Evolutionary conservation across 2,113 vertebrate species (phyloP).

Genomic region (Corydoras sp.): DNA sequence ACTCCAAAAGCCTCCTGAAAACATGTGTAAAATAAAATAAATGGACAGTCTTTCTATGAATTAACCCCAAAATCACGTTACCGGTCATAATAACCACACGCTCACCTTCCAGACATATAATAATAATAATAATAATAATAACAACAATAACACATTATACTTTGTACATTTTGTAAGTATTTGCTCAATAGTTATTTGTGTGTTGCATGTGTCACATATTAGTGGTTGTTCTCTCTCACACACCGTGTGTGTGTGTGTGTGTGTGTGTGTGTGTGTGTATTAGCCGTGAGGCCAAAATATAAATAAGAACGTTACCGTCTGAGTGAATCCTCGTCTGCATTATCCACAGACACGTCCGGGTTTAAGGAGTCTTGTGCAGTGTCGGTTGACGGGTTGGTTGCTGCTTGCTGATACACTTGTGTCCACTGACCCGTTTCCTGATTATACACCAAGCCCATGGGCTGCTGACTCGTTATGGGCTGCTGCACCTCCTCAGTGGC

Average conservation of each 20-base stretch:
- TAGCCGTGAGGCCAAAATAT: not conserved
- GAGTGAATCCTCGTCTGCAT: constrained; percentile 92
- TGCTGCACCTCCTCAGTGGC: constrained; percentile 74
- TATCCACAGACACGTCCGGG: constrained; percentile 96
- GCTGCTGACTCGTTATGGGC: constrained; percentile 80
- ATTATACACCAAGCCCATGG: constrained; percentile 92
- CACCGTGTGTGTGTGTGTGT: no score
- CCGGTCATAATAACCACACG: no score
- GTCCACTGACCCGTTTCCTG: constrained; percentile 95
- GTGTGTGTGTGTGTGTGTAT: no score
- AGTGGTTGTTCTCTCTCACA: no score
- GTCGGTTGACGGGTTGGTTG: constrained; percentile 74
- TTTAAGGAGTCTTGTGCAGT: constrained; percentile 94
- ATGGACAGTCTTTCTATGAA: not conserved
- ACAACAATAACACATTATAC: no score
- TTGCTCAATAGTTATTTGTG: no score
- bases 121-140: no score
- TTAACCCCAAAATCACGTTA: no score
- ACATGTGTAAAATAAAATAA: no score
- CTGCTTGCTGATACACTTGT: constrained; percentile 84
- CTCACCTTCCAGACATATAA: no score
- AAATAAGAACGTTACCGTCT: constrained; percentile 73
- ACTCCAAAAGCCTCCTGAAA: constrained; percentile 88
- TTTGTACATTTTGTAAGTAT: no score
- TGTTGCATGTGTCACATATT: no score